Percentiles rank a stretch among this genome's conserved stretches.
phyloP scores from a whole-genome alignment of 2,113 vertebrate genomes.

The Taurulus bubalis region DNA sequence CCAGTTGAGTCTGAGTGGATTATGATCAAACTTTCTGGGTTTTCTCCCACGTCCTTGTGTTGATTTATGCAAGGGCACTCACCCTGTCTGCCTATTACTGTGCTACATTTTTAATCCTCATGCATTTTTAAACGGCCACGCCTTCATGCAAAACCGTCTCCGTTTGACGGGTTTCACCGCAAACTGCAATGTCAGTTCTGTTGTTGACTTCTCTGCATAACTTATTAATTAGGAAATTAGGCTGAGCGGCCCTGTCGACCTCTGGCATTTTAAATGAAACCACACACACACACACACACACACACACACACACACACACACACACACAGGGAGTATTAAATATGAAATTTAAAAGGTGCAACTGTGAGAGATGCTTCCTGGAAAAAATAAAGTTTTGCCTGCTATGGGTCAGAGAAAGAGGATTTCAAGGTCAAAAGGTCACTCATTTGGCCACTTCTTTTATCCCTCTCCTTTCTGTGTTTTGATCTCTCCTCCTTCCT shows the following conservation, averaged over 20 bases:
- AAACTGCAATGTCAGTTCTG: slow-evolving; percentile 34
- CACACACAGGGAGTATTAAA: background rate
- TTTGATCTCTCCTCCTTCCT: background rate
- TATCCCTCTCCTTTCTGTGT: background rate
- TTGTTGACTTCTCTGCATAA: slow-evolving; percentile 49
- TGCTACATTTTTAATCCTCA: slow-evolving; percentile 61
- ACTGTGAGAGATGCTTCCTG: background rate
- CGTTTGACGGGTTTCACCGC: slow-evolving; percentile 31
- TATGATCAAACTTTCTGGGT: background rate
- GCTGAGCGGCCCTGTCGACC: slow-evolving; percentile 42
- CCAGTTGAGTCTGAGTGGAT: background rate
- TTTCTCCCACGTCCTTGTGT: slow-evolving; percentile 11
- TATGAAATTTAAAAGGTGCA: background rate
- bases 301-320: background rate
- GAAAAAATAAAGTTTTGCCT: background rate
- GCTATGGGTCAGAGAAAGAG: background rate
- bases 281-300: background rate
- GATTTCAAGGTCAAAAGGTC: background rate
- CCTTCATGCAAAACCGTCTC: slow-evolving; percentile 46
- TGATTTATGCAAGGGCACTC: slow-evolving; percentile 34
- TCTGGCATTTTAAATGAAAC: slow-evolving; percentile 33
- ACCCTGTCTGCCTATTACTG: slow-evolving; percentile 36
- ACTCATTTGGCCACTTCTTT: background rate
- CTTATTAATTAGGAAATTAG: slow-evolving; percentile 46
- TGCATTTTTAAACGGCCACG: slow-evolving; percentile 62